phyloP scores from a whole-genome alignment of 2,888 invertebrate genomes.

The Acronicta leporina region DNA sequence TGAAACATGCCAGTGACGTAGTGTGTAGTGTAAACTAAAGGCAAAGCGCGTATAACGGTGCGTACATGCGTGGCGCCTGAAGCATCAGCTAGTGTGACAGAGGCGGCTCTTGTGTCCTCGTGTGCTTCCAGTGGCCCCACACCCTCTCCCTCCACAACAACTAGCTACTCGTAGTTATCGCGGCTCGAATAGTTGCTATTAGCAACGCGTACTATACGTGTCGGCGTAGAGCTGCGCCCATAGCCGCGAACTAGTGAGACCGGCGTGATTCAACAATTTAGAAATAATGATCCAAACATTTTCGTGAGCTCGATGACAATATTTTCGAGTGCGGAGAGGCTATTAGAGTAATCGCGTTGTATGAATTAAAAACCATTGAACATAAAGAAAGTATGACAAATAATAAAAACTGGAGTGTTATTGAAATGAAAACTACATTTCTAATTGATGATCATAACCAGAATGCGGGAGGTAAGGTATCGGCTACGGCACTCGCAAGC shows the following conservation, averaged over 20 bases:
- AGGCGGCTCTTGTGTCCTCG: slow-evolving; percentile 78
- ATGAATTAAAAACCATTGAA: slow-evolving; percentile 83
- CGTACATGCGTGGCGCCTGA: slow-evolving; percentile 60
- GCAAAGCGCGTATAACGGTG: slow-evolving; percentile 68
- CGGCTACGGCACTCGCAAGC: slow-evolving; percentile 91
- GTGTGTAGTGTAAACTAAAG: slow-evolving; percentile 63
- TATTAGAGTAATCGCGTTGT: slow-evolving; percentile 83
- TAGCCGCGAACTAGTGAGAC: slow-evolving; percentile 53
- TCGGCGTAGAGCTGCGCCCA: slow-evolving; percentile 28
- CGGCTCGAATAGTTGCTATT: slow-evolving; percentile 22
- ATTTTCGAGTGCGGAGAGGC: slow-evolving; percentile 84
- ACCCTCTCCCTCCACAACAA: slow-evolving; percentile 43
- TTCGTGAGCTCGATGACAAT: slow-evolving; percentile 78
- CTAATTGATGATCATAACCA: slow-evolving; percentile 90
- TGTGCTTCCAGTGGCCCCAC: slow-evolving; percentile 87
- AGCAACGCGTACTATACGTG: slow-evolving; percentile 23
- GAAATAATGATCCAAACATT: slow-evolving; percentile 72
- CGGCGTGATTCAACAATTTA: slow-evolving; percentile 63
- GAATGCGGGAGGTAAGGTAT: slow-evolving; percentile 90
- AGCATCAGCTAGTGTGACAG: slow-evolving; percentile 64
- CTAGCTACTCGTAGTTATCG: slow-evolving; percentile 24
- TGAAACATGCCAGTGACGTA: slow-evolving; percentile 64
- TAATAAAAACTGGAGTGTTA: slow-evolving; percentile 87
- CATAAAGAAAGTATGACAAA: slow-evolving; percentile 83
- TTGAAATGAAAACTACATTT: slow-evolving; percentile 88